Evolutionary conservation across 2,113 vertebrate genomes (phyloP), one percentile per base, ranked within the genome.

Genomic region (Nothocercus julius): DNA sequence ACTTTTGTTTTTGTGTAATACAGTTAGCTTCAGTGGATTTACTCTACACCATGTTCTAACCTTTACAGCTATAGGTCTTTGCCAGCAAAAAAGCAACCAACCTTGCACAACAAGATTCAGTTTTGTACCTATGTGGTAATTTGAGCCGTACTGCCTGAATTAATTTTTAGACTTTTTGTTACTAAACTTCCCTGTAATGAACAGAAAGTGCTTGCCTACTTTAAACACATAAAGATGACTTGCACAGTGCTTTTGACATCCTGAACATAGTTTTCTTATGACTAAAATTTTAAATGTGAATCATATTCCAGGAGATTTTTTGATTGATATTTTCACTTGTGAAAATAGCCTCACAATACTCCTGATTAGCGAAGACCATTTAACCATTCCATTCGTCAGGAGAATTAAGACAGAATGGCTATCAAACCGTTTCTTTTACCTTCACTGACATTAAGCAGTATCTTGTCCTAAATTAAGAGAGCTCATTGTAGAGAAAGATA

Each of bases 281-380:
- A 36, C 10, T 36, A 85, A 32, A 14, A 24, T 15, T 89, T 85
- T 1, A 82, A 61, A 82, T 62, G 24, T 49, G 49, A 93, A 69
- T 78, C 42, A 88, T 85, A 86, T 94, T 85, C 45, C n/a, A 63
- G 68, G 89, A 86, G 84, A 49, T 7, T 45, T 84, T 84, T 82
- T 78, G 7, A 34, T 76, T 79, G n/a, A 13, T 63, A 54, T 7
- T 81, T 90, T 64, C 32, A 68, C 30, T 51, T 87, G 11, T 47
- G 62, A 69, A 84, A 44, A 54, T 32, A 81, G 69, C 74, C 5
- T 78, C 66, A 21, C 2, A 61, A 86, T 66, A 61, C 51, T 70
- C n/a, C 53, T 82, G 25, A 83, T 86, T 79, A 61, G 5, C 66
- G 62, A 72, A 56, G 21, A 58, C 45, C 75, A 75, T 73, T 75